These are phyloP conservation scores for Motacilla alba DNA, from an alignment of 2,113 vertebrate species.

Conservation along the genomic window DNA sequence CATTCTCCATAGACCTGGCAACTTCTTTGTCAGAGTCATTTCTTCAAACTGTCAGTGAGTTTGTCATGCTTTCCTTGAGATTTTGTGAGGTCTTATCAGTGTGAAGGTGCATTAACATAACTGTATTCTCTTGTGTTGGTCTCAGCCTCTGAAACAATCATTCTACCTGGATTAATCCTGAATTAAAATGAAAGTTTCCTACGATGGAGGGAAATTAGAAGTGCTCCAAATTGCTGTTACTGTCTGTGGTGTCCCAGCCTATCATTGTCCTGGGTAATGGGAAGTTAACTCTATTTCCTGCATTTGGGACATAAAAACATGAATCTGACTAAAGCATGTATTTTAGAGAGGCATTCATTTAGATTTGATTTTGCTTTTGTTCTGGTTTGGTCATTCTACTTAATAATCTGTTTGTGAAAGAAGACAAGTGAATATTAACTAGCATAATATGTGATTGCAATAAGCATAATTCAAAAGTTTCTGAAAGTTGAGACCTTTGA, in stretches of 20 bases:
- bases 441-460: not conserved
- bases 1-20: not conserved
- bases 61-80: not conserved
- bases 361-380: not conserved
- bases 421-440: not conserved
- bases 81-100: not conserved
- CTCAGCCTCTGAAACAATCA: not conserved
- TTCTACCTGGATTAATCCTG: not conserved
- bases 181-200: not conserved
- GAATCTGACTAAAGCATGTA: not conserved
- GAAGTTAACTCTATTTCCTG: not conserved
- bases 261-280: not conserved
- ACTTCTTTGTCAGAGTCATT: not conserved
- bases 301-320: not conserved
- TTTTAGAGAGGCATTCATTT: not conserved
- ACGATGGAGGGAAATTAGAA: not conserved
- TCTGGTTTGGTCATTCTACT: not conserved
- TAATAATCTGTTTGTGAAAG: not conserved
- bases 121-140: not conserved
- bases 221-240: not conserved
- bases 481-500: not conserved
- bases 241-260: not conserved
- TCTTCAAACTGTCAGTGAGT: not conserved
- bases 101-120: not conserved
- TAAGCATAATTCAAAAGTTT: not conserved